phyloP scores from a whole-genome alignment of 2,797 vertebrate species.

The Sebastes iracundus region DNA sequence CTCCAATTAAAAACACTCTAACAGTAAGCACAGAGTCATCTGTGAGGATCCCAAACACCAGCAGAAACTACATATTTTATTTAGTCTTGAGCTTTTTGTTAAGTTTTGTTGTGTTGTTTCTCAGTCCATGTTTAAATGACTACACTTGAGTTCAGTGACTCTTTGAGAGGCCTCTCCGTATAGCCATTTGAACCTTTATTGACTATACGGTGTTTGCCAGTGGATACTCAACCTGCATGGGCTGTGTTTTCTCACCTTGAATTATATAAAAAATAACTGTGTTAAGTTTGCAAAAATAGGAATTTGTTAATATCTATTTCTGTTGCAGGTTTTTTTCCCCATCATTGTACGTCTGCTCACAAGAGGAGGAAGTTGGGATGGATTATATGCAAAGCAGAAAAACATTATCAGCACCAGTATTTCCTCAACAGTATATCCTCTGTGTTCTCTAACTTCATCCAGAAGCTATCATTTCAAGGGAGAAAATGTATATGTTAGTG shows the following conservation, averaged over 20 bases:
- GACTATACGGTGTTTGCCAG: background rate
- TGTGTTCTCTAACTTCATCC: background rate
- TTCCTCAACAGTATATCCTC: background rate
- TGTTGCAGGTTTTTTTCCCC: background rate
- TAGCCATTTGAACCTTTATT: background rate
- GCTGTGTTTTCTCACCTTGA: background rate
- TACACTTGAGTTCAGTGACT: background rate
- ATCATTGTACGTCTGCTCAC: background rate
- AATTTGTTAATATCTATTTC: background rate
- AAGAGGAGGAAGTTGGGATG: background rate
- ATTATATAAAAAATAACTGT: background rate
- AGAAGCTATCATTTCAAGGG: background rate
- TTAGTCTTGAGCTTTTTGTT: background rate
- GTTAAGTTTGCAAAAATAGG: background rate
- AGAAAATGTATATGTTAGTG: background rate
- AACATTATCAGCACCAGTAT: background rate
- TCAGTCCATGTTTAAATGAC: background rate
- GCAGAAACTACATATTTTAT: constrained; percentile 17
- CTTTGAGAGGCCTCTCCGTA: background rate
- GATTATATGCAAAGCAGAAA: background rate
- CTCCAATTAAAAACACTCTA: constrained; percentile 22
- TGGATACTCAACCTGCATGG: background rate
- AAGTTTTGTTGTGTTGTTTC: background rate
- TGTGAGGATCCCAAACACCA: constrained; percentile 1
- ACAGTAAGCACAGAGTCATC: background rate